These are phyloP conservation scores for Lobophora halterata DNA, from an alignment of 2,888 invertebrate species.

Conservation along the genomic window DNA sequence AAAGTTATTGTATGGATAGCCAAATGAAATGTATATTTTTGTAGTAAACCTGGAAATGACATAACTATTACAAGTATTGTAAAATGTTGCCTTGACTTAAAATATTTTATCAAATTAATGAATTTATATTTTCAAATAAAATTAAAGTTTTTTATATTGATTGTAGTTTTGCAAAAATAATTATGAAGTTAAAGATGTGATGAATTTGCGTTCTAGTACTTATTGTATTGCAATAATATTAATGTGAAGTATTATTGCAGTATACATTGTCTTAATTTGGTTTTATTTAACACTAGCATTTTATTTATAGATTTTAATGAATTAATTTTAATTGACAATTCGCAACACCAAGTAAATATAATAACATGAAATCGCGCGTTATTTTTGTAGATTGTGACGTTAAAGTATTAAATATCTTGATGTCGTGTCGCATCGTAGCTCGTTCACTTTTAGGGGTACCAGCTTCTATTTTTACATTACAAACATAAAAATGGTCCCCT, in stretches of 20 bases:
- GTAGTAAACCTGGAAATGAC: constrained; percentile 59
- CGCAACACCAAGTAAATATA: constrained; percentile 7
- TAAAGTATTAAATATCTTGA: constrained; percentile 49
- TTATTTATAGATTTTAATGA: constrained; percentile 36
- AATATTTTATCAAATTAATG: too few species aligned
- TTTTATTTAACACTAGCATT: constrained; percentile 51
- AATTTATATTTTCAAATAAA: too few species aligned
- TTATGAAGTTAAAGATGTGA: constrained; percentile 28
- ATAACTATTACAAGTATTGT: constrained; percentile 39
- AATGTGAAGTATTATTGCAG: constrained; percentile 50
- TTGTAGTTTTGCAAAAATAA: constrained; percentile 67
- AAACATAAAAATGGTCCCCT: constrained; percentile 31
- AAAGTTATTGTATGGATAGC: constrained; percentile 59
- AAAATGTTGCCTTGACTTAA: too few species aligned
- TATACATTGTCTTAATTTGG: constrained; percentile 37
- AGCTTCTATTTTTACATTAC: constrained; percentile 12
- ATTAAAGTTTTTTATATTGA: constrained; percentile 67
- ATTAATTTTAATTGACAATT: constrained; percentile 14
- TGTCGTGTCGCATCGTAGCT: constrained; percentile 59
- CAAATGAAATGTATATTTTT: constrained; percentile 78
- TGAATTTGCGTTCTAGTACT: constrained; percentile 44
- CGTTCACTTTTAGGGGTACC: constrained; percentile 36
- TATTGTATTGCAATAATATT: constrained; percentile 57
- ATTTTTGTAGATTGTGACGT: constrained; percentile 41
- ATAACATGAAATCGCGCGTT: constrained; percentile 18